Percentiles rank a stretch among this genome's conserved stretches.
phyloP scores from a whole-genome alignment of 2,888 invertebrate species.

The Stenodera caucasica region DNA sequence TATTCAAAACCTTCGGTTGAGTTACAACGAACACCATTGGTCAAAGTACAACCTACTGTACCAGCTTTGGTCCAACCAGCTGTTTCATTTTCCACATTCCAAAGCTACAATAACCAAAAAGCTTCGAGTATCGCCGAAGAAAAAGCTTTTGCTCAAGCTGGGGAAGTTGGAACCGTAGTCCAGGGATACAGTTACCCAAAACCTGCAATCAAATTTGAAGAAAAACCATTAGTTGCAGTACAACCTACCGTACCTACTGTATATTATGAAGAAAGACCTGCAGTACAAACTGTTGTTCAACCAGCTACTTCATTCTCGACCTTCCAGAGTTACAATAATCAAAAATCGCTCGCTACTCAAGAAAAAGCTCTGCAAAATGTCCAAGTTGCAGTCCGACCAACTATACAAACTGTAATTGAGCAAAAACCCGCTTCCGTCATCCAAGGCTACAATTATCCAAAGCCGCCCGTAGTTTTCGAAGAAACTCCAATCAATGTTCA shows the following conservation, averaged over 20 bases:
- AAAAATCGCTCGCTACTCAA: not conserved
- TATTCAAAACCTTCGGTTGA: not conserved
- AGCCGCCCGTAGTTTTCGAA: conserved; percentile 19
- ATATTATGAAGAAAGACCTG: not conserved
- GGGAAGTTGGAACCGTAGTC: conserved; percentile 4
- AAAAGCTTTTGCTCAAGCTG: no score
- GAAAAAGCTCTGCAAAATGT: not conserved
- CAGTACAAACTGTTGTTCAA: not conserved
- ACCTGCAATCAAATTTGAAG: not conserved
- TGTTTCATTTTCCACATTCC: not conserved
- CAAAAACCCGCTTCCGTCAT: not conserved
- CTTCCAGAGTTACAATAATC: not conserved
- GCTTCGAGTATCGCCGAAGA: not conserved
- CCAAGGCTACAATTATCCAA: conserved; percentile 20
- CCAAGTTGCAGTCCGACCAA: not conserved
- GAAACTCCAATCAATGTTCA: conserved; percentile 30
- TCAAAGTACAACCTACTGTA: conserved; percentile 45
- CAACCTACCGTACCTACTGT: conserved; percentile 15
- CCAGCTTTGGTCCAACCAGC: conserved; percentile 37
- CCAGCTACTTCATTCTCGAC: not conserved
- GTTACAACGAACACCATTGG: not conserved
- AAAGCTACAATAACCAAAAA: not conserved
- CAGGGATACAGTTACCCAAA: conserved; percentile 34
- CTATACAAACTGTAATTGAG: not conserved
- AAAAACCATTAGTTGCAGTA: not conserved